Evolutionary conservation across 2,888 invertebrate species (phyloP).

Genomic region (Ommatoiulus sabulosus): DNA sequence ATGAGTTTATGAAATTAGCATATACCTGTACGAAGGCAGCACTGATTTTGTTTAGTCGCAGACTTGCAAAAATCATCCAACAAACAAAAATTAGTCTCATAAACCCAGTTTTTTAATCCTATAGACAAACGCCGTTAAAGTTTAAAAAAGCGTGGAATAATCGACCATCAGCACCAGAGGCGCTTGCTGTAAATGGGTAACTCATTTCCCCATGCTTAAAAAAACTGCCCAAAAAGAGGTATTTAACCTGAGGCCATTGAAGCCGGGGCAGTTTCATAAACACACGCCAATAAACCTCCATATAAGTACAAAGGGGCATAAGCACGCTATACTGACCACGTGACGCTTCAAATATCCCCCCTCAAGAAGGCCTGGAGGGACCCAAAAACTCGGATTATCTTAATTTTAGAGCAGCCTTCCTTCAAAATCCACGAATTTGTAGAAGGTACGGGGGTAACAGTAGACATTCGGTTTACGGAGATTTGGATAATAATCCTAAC

Average conservation of each 20-base stretch:
- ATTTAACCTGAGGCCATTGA: neutral
- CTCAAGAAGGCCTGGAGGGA: neutral
- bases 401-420: constrained; percentile 7
- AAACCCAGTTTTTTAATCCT: no score
- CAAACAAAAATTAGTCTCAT: no score
- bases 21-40: no score
- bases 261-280: constrained; percentile 7
- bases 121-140: no score
- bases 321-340: neutral
- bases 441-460: neutral
- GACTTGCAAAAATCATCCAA: no score
- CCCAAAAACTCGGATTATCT: constrained; percentile 10
- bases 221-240: neutral
- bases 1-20: no score
- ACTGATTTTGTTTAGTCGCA: no score
- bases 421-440: neutral
- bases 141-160: neutral
- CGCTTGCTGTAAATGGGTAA: neutral
- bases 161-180: neutral
- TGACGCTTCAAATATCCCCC: neutral
- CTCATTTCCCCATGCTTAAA: neutral
- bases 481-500: constrained; percentile 15
- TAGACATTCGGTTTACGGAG: constrained; percentile 17
- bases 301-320: neutral
- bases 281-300: constrained; percentile 18